Evolutionary conservation across 2,113 vertebrate species (phyloP).

Genomic region (Empidonax traillii): DNA sequence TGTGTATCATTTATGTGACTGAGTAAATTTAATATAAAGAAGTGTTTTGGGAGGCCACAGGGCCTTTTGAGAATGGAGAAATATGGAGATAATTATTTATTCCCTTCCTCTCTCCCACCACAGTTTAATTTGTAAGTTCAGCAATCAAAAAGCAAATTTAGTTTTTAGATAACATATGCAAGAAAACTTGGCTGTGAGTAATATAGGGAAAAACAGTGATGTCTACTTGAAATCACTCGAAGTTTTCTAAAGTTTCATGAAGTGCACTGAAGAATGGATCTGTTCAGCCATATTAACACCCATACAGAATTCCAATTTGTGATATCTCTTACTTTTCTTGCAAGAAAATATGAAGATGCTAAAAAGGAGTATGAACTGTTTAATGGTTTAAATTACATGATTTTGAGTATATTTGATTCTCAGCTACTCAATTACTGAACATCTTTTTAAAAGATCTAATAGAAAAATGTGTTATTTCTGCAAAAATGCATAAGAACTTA

Average conservation of each 20-base stretch:
- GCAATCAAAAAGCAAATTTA: neutral
- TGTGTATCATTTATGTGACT: neutral
- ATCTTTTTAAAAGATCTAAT: neutral
- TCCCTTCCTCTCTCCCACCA: too few species aligned
- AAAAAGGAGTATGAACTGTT: neutral
- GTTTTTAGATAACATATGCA: neutral
- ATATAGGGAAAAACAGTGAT: neutral
- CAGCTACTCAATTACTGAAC: neutral
- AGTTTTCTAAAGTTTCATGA: neutral
- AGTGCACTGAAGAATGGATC: neutral
- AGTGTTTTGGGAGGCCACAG: neutral
- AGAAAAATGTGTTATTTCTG: neutral
- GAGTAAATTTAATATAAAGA: neutral
- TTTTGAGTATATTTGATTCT: neutral
- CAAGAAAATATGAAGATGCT: neutral
- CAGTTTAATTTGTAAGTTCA: too few species aligned
- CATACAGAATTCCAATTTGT: neutral
- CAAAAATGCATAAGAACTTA: neutral
- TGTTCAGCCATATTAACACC: neutral
- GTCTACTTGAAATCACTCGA: neutral
- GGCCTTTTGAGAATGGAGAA: neutral
- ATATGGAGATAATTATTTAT: neutral
- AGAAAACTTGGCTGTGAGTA: neutral
- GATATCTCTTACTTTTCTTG: neutral
- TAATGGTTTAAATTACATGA: neutral